phyloP scores from a whole-genome alignment of 2,888 invertebrate species.

The Slavum lentiscoides region DNA sequence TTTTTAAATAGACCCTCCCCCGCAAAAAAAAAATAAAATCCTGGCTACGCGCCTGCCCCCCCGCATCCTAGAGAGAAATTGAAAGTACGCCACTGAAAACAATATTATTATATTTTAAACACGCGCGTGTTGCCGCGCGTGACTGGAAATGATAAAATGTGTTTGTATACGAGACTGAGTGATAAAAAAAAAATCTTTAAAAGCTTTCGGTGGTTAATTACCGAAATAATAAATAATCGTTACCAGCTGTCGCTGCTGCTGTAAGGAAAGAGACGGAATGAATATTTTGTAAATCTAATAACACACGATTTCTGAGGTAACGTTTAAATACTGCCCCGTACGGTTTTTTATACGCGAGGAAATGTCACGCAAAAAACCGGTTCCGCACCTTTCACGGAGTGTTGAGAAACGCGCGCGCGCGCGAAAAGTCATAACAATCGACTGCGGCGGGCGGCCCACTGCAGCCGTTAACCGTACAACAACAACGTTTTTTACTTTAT shows the following conservation, averaged over 20 bases:
- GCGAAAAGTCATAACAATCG: slow-evolving; percentile 30
- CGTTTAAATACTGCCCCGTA: slow-evolving; percentile 11
- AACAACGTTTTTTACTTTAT: slow-evolving; percentile 9
- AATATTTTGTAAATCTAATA: slow-evolving; percentile 30
- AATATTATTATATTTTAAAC: too few relatives aligned
- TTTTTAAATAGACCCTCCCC: too few relatives aligned
- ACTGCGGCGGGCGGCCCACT: neutral
- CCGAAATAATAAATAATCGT: neutral
- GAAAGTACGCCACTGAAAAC: too few relatives aligned
- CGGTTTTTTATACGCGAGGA: slow-evolving; percentile 20
- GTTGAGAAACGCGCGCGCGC: slow-evolving; percentile 27
- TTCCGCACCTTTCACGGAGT: slow-evolving; percentile 44
- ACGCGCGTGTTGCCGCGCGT: neutral
- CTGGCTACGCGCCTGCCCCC: too few relatives aligned
- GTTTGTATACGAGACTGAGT: neutral
- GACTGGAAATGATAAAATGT: slow-evolving; percentile 3
- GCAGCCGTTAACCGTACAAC: slow-evolving; percentile 23
- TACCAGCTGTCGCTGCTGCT: too few relatives aligned
- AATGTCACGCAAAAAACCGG: slow-evolving; percentile 52
- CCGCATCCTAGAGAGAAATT: too few relatives aligned
- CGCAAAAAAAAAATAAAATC: too few relatives aligned
- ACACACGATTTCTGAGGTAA: slow-evolving; percentile 3
- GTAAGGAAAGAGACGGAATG: neutral
- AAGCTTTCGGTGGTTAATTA: slow-evolving; percentile 21
- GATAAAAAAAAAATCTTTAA: slow-evolving; percentile 15